Conservation (phyloP, 2,113 vertebrate genomes). For the Alaudala cheleensis region DNA sequence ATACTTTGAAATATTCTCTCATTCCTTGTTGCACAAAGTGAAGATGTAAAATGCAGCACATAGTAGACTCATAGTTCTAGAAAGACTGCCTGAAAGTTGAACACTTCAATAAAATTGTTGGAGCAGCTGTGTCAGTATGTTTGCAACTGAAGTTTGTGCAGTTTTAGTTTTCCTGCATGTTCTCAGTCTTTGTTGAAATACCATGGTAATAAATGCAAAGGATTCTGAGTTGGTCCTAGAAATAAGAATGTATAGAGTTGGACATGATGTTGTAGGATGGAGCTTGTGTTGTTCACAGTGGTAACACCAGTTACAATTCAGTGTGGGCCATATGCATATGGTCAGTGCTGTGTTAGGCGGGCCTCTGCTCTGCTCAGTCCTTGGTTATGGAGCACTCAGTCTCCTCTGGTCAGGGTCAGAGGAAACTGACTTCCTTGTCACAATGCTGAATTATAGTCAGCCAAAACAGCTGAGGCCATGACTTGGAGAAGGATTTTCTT, state of each 20-base stretch:
- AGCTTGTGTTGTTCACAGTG: not conserved
- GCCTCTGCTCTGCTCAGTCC: not conserved
- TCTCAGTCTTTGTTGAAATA: not conserved
- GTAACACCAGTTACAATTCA: rapidly evolving
- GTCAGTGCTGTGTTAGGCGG: not conserved
- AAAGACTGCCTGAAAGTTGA: not conserved
- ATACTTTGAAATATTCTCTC: not conserved
- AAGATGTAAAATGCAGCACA: not conserved
- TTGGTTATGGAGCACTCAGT: not conserved
- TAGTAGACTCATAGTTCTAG: not conserved
- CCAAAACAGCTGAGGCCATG: not conserved
- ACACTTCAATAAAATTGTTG: not conserved
- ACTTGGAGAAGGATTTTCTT: not conserved
- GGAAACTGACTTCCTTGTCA: not conserved
- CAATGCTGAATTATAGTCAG: not conserved
- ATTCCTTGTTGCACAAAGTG: not conserved
- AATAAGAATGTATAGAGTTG: not conserved
- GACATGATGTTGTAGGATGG: rapidly evolving
- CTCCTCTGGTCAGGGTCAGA: not conserved
- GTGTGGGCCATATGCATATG: rapidly evolving
- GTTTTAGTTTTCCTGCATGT: not conserved
- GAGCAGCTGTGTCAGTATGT: not conserved
- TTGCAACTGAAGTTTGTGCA: not conserved
- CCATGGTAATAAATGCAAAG: not conserved
- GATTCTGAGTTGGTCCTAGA: not conserved